Conservation (phyloP, 1,140 invertebrate species). For the Drosophila tropicalis region DNA sequence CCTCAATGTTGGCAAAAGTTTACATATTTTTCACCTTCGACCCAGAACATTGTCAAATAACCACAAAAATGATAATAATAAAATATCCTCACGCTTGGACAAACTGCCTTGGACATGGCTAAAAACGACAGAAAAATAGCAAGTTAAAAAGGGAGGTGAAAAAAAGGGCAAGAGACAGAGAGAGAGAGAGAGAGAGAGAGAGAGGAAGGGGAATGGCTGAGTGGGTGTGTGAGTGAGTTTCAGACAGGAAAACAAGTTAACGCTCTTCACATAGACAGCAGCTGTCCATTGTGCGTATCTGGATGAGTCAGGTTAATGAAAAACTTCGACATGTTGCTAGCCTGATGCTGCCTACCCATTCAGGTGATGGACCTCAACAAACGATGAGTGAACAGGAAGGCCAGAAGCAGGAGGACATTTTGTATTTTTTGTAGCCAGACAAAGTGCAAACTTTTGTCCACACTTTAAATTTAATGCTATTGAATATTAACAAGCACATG, state of each 20-base stretch:
- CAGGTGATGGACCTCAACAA: conserved; percentile 39
- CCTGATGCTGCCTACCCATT: conserved; percentile 29
- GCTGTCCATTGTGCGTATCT: conserved; percentile 67
- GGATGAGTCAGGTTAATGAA: conserved; percentile 76
- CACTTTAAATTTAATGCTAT: conserved; percentile 57
- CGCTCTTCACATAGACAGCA: conserved; percentile 57
- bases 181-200: background rate
- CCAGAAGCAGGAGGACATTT: background rate
- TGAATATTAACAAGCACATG: conserved; percentile 41
- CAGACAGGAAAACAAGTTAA: conserved; percentile 56
- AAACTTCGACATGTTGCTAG: conserved; percentile 58
- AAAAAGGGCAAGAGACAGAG: background rate
- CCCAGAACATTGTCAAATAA: conserved; percentile 22
- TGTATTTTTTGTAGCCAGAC: conserved; percentile 17
- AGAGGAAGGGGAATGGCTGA: background rate
- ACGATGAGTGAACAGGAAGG: conserved; percentile 13
- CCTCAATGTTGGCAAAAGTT: conserved; percentile 21
- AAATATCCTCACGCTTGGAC: conserved; percentile 49
- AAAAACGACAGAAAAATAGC: conserved; percentile 9
- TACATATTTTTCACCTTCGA: conserved; percentile 38
- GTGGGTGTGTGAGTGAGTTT: background rate
- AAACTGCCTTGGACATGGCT: conserved; percentile 31
- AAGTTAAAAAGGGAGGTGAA: background rate
- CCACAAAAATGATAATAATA: conserved; percentile 75
- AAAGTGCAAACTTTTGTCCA: conserved; percentile 67